Base-by-base conservation (phyloP, 1,140 invertebrate species). In the Drosophila lowei region DNA sequence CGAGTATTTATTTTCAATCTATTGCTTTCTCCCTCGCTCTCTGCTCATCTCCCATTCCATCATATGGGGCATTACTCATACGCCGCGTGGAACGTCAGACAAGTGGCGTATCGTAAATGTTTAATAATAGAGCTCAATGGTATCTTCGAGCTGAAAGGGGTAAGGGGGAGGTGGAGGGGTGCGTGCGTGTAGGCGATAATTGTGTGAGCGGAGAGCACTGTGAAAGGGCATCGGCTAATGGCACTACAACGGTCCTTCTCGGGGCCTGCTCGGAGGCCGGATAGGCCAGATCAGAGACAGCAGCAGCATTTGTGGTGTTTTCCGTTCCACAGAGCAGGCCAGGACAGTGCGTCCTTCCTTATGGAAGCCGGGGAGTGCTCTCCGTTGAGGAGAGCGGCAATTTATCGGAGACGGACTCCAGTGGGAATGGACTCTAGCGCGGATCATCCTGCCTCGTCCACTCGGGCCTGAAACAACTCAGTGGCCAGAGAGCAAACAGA, bases 31-130 rank as follows among this genome's bases (percentile, higher is more conserved):
- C 18, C n/a, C 47, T 18, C 21, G 6, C 21, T 43, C 16, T 38
- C 8, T 49, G 7, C 25, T 25, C 48, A 15, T 42, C 41, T 0
- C 2, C 13, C 30, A 18, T 50, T 38, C 34, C 3, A 6, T 42
- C 23, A 4, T 18, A 60, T 25, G 55, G 5, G n/a, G 41, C 9
- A 77, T 77, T 78, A 71, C 79, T 83, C 70, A 83, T 83, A 71
- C 74, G 63, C 57, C 54, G 47, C 44, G 1, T 63, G 21, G 61
- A 53, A 66, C 53, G 68, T 50, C 52, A 72, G 30, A 41, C 50
- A 34, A 62, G 50, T 41, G 18, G 18, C 18, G 23, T 52, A 52
- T 21, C 59, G 76, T 72, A 72, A 79, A 72, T 72, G 73, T 67
- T 79, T 75, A 67, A 85, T 64, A 71, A 79, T 43, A 64, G 48